Evolutionary conservation across 2,113 vertebrate species (phyloP).

Genomic region (Poeciliopsis retropinna): DNA sequence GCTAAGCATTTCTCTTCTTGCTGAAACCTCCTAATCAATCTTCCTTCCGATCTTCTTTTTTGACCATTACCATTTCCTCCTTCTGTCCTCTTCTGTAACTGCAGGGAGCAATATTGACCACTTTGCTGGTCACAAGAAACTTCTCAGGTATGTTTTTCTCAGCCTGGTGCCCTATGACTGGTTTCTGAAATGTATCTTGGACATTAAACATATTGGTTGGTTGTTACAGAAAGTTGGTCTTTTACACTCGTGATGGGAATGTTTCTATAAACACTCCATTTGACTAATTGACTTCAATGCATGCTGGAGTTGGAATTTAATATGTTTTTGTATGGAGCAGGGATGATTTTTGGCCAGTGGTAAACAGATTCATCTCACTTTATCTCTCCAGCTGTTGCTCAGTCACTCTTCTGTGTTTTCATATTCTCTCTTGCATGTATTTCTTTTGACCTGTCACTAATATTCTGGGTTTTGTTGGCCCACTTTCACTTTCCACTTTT

Average conservation of each 20-base stretch:
- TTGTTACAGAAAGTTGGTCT: not conserved
- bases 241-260: not conserved
- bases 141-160: constrained; percentile 91
- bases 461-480: constrained; percentile 37
- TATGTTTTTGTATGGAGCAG: not conserved
- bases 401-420: constrained; percentile 29
- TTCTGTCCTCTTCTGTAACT: constrained; percentile 53
- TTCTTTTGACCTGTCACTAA: constrained; percentile 41
- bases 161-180: constrained; percentile 21
- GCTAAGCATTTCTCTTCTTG: constrained; percentile 37
- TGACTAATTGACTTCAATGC: not conserved
- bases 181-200: constrained; percentile 17
- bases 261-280: not conserved
- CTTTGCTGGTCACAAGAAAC: constrained; percentile 98
- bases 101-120: constrained; percentile 98
- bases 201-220: not conserved
- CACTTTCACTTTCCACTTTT: constrained; percentile 40
- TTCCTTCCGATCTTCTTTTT: constrained; percentile 42
- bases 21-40: constrained; percentile 52
- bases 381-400: constrained; percentile 33
- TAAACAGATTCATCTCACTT: constrained; percentile 35
- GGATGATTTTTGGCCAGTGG: constrained; percentile 4
- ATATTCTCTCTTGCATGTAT: constrained; percentile 44
- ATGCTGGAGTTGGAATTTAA: not conserved
- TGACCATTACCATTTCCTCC: constrained; percentile 29